Evolutionary conservation across 35 echinoderm and acorn worm species (phyloP).

Genomic region (Nesometra sesokonis): DNA sequence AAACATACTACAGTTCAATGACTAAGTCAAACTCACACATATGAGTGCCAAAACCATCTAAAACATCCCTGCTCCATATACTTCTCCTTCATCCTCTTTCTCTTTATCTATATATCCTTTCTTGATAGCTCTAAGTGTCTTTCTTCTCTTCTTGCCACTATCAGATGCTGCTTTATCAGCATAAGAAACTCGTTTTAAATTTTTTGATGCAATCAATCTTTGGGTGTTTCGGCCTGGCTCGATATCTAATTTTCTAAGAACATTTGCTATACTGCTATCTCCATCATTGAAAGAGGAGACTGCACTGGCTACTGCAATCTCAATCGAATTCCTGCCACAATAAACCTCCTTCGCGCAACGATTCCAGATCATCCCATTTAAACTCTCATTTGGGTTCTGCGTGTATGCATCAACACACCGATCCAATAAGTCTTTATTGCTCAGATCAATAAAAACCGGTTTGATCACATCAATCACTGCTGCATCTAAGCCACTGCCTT

Average conservation of each 20-base stretch:
- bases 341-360: constrained; percentile 22
- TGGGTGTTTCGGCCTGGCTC: background rate
- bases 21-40: no score
- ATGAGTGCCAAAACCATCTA: no score
- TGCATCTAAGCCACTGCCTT: no score
- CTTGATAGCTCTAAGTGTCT: constrained; percentile 15
- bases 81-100: background rate
- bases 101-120: constrained; percentile 28
- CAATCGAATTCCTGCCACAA: background rate
- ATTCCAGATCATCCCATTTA: constrained; percentile 17
- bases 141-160: background rate
- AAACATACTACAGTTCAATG: no score
- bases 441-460: background rate
- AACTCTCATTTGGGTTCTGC: constrained; percentile 14
- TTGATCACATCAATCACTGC: no score
- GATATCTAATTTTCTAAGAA: background rate
- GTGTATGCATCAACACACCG: constrained; percentile 13
- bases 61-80: no score
- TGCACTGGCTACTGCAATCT: background rate
- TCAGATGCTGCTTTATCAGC: constrained; percentile 4
- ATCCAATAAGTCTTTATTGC: constrained; percentile 4
- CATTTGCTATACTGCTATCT: background rate
- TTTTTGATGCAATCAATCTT: background rate
- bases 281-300: constrained; percentile 5
- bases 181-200: background rate